Base-by-base conservation (phyloP, 2,888 invertebrate species). In the Tyria jacobaeae region DNA sequence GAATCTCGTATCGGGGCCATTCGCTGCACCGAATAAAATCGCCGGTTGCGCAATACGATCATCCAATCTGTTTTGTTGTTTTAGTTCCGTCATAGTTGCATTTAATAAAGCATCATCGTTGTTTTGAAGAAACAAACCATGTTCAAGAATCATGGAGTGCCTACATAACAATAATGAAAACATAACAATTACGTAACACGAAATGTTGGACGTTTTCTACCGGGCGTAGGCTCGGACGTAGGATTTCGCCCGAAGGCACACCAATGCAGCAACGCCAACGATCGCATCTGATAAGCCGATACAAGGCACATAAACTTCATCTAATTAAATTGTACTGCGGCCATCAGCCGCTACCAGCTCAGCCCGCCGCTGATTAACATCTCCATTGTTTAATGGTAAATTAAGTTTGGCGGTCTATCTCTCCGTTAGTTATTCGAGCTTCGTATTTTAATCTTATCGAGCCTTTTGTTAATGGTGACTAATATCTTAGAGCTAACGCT, bases 361-460 rank as follows among this genome's bases (percentile, higher is more conserved):
- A 64, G 73, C 78, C 81, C 75, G 75, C 79, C 79, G 62, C 71
- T 87, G 91, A 92, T 90, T 85, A 88, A 85, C 87, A 93, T 93
- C 93, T 88, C 88, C 86, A 92, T 93, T 93, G 92, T 93, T 89
- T 88, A 85, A 84, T 79, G 80, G 82, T 90, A 89, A 91, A 92
- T 90, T 89, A 90, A 89, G 87, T 84, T 86, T 79, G 78, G 75
- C 80, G 81, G 85, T 87, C 85, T 86, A 88, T 85, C 83, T 83
- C 83, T 87, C 83, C 79, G 86, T 89, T 89, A 85, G 81, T 82
- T 71, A 68, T 72, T 73, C 69, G 65, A 73, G 66, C 66, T 71
- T 68, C 68, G 65, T 69, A 74, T 61, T 76, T 76, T 68, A 67
- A 75, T 78, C 78, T 75, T 77, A 75, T 75, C 77, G 56, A 70